Evolutionary conservation across 2,888 invertebrate genomes (phyloP), one percentile per base, ranked within the genome.

Genomic region (Tenthredo livida): DNA sequence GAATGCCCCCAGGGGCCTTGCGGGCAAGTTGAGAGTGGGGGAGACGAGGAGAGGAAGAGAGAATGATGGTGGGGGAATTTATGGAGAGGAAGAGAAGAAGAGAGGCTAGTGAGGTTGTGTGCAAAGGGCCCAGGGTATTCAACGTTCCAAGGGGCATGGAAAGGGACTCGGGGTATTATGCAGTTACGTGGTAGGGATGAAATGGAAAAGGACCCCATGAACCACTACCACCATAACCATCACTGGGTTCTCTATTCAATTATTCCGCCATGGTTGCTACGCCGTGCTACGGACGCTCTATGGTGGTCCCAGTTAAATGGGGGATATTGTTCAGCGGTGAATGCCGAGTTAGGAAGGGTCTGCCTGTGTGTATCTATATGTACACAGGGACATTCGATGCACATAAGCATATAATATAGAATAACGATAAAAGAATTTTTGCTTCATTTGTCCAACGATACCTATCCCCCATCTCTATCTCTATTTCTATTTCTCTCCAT

Each of bases 301-400:
- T 80, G 80, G 80, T 80, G 80, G 80, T 80, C 80, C 80, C 80
- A 61, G 80, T 61, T 93, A 93, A 93, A 93, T 93, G 92, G 92
- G 92, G 92, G 91, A 92, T 93, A 93, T 93, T 93, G 93, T 93
- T 93, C 91, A 92, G 90, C 92, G 93, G 91, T 91, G 93, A 93
- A 93, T 93, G 93, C 92, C 91, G 87, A 90, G 90, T 90, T 92
- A 92, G 92, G 90, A 91, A 93, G 93, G 92, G 91, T 93, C 92
- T 90, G 91, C 89, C 73, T 10, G n/a, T n/a, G 12, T 47, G 50
- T 77, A 40, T 80, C 77, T 47, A n/a, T 75, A 50, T 54, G 54
- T 77, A 77, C 77, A 77, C 54, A 77, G 77, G 77, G 54, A 77
- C 77, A 29, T 25, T 33, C n/a, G 25, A 73, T 40, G 77, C 77